A percentile compares a stretch with the other conserved stretches of the same genome.
Evolutionary conservation across 1,140 invertebrate genomes (phyloP).

Genomic region (Wasmannia auropunctata): DNA sequence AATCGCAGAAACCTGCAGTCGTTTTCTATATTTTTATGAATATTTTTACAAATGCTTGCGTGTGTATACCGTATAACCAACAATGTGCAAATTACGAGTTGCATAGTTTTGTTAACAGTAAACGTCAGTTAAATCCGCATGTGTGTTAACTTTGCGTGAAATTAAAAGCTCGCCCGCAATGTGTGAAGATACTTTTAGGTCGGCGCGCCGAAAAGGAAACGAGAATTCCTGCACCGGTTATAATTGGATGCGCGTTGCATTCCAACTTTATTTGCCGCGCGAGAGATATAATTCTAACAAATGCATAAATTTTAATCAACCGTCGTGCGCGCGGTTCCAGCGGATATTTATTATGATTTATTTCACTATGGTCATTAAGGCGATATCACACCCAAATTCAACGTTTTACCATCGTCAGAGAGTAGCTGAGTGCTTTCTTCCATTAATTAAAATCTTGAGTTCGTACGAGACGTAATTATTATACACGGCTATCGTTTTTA

Average conservation of each 20-base stretch:
- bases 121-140: conserved; percentile 38
- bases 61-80: neutral
- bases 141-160: conserved; percentile 36
- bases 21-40: neutral
- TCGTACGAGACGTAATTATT: conserved; percentile 6
- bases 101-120: conserved; percentile 48
- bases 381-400: conserved; percentile 27
- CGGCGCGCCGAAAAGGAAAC: conserved; percentile 51
- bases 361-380: conserved; percentile 15
- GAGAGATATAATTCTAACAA: conserved; percentile 56
- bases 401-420: conserved; percentile 11
- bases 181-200: conserved; percentile 52
- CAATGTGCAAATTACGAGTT: conserved; percentile 34
- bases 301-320: conserved; percentile 57
- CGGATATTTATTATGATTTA: conserved; percentile 55
- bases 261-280: conserved; percentile 46
- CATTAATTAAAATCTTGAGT: conserved; percentile 43
- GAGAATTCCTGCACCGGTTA: conserved; percentile 52
- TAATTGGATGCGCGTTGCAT: conserved; percentile 54
- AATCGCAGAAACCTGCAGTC: neutral
- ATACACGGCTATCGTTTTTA: neutral
- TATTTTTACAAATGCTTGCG: conserved; percentile 20
- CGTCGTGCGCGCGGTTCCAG: conserved; percentile 4
- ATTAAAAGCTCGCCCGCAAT: conserved; percentile 55
- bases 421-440: conserved; percentile 9